A percentile compares a stretch with the other conserved stretches of the same genome.
Evolutionary conservation across 2,888 invertebrate species (phyloP).

Genomic region (Girardia tigrina): DNA sequence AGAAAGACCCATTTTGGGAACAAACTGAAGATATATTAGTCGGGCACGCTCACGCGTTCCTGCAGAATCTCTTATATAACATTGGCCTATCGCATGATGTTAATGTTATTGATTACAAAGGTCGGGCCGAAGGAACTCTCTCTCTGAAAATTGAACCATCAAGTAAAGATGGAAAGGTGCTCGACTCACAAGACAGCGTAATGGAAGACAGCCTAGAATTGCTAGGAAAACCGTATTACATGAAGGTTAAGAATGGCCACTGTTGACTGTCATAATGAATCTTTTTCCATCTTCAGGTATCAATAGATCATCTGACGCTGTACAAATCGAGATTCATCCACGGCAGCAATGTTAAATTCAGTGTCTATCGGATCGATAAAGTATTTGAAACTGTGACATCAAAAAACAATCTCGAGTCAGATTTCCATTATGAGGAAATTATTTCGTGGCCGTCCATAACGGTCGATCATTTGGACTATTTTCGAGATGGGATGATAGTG

Average conservation of each 20-base stretch:
- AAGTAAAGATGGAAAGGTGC: slow-evolving; percentile 42
- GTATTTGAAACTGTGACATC: slow-evolving; percentile 41
- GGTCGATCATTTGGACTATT: slow-evolving; percentile 48
- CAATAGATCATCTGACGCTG: background rate
- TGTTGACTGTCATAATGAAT: too few species aligned
- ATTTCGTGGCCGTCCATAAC: slow-evolving; percentile 42
- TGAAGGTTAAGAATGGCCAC: too few species aligned
- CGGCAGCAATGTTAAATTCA: slow-evolving; percentile 1
- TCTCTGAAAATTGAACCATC: slow-evolving; percentile 46
- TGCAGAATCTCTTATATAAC: slow-evolving; percentile 48
- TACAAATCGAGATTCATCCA: background rate
- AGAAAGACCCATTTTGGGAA: slow-evolving; percentile 38
- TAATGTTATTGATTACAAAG: slow-evolving; percentile 50
- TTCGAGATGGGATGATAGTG: slow-evolving; percentile 46
- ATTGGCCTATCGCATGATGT: slow-evolving; percentile 49
- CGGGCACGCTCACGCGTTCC: slow-evolving; percentile 46
- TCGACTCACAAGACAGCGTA: slow-evolving; percentile 45
- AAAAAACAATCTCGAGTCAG: slow-evolving; percentile 43
- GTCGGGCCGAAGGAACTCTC: slow-evolving; percentile 46
- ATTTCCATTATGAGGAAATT: slow-evolving; percentile 44
- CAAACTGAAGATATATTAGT: slow-evolving; percentile 39
- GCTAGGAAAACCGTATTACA: slow-evolving; percentile 45
- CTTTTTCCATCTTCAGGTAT: background rate
- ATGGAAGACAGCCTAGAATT: slow-evolving; percentile 47
- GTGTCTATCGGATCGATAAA: background rate